Conservation (phyloP, 2,113 vertebrate species). For the Tetrao urogallus region DNA sequence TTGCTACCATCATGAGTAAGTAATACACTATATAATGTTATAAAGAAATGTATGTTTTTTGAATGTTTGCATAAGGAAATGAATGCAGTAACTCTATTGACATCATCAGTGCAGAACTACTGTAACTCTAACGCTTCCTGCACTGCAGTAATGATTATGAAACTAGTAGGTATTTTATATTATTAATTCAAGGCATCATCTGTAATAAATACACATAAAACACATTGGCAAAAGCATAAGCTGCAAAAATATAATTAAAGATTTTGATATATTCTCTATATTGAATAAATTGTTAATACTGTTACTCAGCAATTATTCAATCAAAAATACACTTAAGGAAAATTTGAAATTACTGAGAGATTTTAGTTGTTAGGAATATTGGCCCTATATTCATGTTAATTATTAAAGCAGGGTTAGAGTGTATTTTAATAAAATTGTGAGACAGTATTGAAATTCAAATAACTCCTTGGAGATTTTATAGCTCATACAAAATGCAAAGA, state of each 20-base stretch:
- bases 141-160: constrained; percentile 80
- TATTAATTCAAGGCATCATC: constrained; percentile 72
- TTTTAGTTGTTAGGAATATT: constrained; percentile 44
- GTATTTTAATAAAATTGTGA: constrained; percentile 70
- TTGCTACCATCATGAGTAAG: background rate
- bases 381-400: constrained; percentile 61
- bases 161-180: constrained; percentile 77
- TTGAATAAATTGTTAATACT: constrained; percentile 31
- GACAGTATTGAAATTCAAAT: constrained; percentile 63
- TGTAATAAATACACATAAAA: constrained; percentile 66
- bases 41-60: constrained; percentile 31
- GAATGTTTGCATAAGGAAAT: constrained; percentile 69
- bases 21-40: constrained; percentile 14
- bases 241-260: background rate
- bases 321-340: constrained; percentile 51
- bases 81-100: constrained; percentile 68
- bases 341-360: constrained; percentile 34
- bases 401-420: constrained; percentile 59
- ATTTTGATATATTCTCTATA: constrained; percentile 33
- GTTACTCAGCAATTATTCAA: constrained; percentile 57
- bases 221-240: constrained; percentile 47
- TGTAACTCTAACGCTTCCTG: constrained; percentile 73
- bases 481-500: constrained; percentile 61
- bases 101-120: constrained; percentile 62
- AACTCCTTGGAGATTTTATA: constrained; percentile 58